Percentiles rank a stretch among this genome's conserved stretches.
These are phyloP conservation scores for Tetraodon nigroviridis DNA, from an alignment of 2,113 vertebrate species.

Conservation along the genomic window DNA sequence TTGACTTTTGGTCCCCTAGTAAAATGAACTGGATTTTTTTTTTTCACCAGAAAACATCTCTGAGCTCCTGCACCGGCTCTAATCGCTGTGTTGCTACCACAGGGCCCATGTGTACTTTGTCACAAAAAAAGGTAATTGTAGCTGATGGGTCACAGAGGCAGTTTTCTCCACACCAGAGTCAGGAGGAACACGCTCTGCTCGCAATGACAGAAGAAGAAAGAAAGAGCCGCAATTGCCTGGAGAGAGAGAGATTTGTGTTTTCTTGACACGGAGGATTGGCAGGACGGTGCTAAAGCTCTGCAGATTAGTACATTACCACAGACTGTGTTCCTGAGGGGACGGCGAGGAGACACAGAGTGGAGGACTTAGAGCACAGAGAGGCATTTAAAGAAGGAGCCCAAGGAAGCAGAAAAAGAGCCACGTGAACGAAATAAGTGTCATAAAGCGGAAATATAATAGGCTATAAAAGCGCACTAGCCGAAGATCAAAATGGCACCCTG, in stretches of 20 bases:
- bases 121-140: constrained; percentile 43
- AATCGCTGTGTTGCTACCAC: constrained; percentile 13
- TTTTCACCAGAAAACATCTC: no score
- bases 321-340: constrained; percentile 47
- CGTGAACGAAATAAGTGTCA: constrained; percentile 23
- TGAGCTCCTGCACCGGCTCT: background rate
- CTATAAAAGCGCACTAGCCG: constrained; percentile 15
- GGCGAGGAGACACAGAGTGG: constrained; percentile 23
- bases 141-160: constrained; percentile 46
- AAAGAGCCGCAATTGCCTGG: constrained; percentile 61
- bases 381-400: constrained; percentile 40
- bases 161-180: constrained; percentile 36
- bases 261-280: constrained; percentile 70
- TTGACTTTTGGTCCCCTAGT: no score
- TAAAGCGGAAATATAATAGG: constrained; percentile 38
- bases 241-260: constrained; percentile 59
- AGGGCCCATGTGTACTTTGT: constrained; percentile 22
- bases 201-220: constrained; percentile 19
- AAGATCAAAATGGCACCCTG: constrained; percentile 14
- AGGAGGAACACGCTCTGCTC: constrained; percentile 34
- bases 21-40: no score
- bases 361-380: constrained; percentile 47
- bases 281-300: constrained; percentile 55
- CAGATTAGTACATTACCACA: constrained; percentile 65
- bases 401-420: constrained; percentile 29